A percentile compares a stretch with the other conserved stretches of the same genome.
These are phyloP conservation scores for Asobara japonica DNA, from an alignment of 1,140 invertebrate species.

Conservation along the genomic window DNA sequence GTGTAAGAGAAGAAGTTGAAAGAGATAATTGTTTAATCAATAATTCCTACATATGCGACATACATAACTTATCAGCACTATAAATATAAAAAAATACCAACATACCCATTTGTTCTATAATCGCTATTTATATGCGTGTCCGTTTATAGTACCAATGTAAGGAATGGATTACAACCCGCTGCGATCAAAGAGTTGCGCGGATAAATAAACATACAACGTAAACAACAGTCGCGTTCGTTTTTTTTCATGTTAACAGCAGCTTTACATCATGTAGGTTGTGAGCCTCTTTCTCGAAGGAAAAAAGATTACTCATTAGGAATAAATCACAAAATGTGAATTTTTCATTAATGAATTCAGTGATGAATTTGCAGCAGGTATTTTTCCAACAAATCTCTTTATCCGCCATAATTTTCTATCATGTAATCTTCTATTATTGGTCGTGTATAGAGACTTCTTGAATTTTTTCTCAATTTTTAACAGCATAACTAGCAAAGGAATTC, in stretches of 20 bases:
- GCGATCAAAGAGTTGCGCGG: slow-evolving; percentile 7
- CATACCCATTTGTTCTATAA: neutral
- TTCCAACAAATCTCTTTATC: neutral
- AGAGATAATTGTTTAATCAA: no score
- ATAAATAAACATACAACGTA: neutral
- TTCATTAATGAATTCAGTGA: neutral
- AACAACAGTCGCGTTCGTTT: neutral
- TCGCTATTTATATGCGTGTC: slow-evolving; percentile 1
- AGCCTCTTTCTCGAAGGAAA: neutral
- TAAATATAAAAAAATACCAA: neutral
- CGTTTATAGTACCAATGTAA: neutral
- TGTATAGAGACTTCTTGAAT: neutral
- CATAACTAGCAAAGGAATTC: neutral
- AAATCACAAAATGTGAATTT: neutral
- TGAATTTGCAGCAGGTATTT: neutral
- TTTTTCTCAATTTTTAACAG: neutral
- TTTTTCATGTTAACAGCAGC: neutral
- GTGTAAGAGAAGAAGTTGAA: no score
- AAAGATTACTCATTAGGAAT: neutral
- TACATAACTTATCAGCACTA: neutral
- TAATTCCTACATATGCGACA: no score
- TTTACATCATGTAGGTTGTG: no score
- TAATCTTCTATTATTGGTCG: neutral
- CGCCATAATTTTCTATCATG: neutral
- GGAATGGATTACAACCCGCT: neutral